Conservation (phyloP, 1,140 invertebrate genomes). For the Diplogasteroides magnus region DNA sequence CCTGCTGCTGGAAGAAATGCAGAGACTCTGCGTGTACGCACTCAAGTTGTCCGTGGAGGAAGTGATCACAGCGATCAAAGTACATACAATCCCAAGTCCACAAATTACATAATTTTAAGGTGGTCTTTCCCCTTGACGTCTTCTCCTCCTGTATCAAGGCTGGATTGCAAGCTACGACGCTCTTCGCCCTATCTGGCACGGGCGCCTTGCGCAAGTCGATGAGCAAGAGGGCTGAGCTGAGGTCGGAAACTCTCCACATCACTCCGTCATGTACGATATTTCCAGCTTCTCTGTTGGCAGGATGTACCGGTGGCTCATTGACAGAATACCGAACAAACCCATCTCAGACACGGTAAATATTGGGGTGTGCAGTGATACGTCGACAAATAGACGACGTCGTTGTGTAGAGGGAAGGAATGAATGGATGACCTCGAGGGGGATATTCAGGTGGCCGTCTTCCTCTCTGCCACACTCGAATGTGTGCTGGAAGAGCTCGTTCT, state of each 20-base stretch:
- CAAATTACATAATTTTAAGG: constrained; percentile 6
- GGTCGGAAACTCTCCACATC: not conserved
- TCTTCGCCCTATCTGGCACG: constrained; percentile 17
- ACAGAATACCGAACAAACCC: constrained; percentile 8
- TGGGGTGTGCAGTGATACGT: not conserved
- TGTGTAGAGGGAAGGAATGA: not conserved
- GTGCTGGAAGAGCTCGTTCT: constrained; percentile 14
- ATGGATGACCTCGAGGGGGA: not conserved
- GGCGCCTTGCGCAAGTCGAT: constrained; percentile 4
- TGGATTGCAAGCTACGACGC: constrained; percentile 12
- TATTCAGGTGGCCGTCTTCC: constrained; percentile 9
- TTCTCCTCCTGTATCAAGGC: constrained; percentile 12
- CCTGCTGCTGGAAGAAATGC: constrained; percentile 10
- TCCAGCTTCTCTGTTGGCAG: constrained; percentile 11
- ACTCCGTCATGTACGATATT: too few relatives aligned
- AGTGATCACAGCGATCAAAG: constrained; percentile 15
- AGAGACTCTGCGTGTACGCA: not conserved
- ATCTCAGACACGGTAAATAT: constrained; percentile 18
- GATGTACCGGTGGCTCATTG: constrained; percentile 17
- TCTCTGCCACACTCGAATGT: constrained; percentile 16
- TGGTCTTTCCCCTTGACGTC: constrained; percentile 14
- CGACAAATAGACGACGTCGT: not conserved
- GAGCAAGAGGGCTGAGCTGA: not conserved
- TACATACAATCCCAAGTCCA: not conserved
- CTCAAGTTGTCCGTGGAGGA: constrained; percentile 16